Evolutionary conservation across 2,888 invertebrate species (phyloP).

Genomic region (Allolobophora icterica): DNA sequence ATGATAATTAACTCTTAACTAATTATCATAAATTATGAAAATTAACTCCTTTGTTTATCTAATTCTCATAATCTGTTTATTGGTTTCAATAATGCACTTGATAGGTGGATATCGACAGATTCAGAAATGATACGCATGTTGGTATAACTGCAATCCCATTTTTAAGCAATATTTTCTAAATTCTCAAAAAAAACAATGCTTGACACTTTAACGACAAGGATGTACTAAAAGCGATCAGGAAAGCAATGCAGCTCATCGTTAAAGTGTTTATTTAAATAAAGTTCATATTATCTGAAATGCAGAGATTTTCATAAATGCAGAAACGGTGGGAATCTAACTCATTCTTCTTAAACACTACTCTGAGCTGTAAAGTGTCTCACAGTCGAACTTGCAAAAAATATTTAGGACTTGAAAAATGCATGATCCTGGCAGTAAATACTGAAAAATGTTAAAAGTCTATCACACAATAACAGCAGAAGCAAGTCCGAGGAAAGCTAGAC

Average conservation of each 20-base stretch:
- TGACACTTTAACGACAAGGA: too few species aligned
- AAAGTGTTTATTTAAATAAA: too few species aligned
- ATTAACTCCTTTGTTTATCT: too few species aligned
- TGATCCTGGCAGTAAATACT: neutral
- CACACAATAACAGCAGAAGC: neutral
- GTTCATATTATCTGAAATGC: neutral
- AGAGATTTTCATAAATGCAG: neutral
- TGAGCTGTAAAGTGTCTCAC: neutral
- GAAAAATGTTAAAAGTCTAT: neutral
- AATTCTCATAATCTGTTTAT: neutral
- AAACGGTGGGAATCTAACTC: too few species aligned
- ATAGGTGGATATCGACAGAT: neutral
- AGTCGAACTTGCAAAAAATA: neutral
- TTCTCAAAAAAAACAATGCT: neutral
- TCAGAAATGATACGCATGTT: neutral
- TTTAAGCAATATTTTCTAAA: neutral
- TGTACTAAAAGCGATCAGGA: too few species aligned
- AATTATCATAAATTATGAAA: neutral
- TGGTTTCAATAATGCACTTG: neutral
- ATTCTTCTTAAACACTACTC: neutral
- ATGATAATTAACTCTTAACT: neutral
- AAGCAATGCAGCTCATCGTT: too few species aligned
- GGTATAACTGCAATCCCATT: neutral
- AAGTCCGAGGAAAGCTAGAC: neutral
- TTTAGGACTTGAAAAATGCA: neutral